phyloP scores from a whole-genome alignment of 2,888 invertebrate species.

The Cyclophora punctaria region DNA sequence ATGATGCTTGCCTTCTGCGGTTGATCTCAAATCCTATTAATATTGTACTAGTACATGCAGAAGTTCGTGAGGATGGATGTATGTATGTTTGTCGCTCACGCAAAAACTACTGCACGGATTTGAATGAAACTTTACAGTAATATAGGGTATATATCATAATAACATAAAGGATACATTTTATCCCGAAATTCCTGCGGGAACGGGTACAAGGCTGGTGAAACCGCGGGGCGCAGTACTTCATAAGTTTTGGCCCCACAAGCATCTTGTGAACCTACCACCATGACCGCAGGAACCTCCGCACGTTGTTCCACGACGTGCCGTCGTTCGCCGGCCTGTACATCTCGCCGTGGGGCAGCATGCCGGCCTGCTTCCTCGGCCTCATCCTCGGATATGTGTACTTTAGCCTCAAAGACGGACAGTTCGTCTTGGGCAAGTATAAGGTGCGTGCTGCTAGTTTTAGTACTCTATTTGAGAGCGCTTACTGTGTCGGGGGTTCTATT shows the following conservation, averaged over 20 bases:
- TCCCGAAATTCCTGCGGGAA: no score
- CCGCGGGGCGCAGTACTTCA: neutral
- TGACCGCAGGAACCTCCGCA: conserved; percentile 16
- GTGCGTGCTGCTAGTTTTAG: neutral
- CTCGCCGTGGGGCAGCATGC: conserved; percentile 25
- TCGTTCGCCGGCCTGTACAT: conserved; percentile 21
- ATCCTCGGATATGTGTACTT: conserved; percentile 14
- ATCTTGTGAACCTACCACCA: neutral
- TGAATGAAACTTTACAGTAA: no score
- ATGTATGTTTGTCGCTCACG: no score
- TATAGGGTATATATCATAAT: no score
- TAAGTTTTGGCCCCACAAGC: no score
- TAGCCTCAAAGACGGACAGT: conserved; percentile 2
- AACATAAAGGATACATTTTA: neutral
- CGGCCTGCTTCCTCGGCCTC: conserved; percentile 23
- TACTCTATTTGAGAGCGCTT: no score
- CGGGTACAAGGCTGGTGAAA: no score
- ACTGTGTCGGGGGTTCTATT: no score
- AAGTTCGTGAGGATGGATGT: no score
- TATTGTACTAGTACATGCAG: no score
- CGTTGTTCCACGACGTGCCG: conserved; percentile 13
- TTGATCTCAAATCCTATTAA: neutral
- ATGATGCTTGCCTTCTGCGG: no score
- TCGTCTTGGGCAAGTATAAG: conserved; percentile 5
- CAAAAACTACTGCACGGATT: no score